These are phyloP conservation scores for Sturmia bella DNA, from an alignment of 2,888 invertebrate species.

Conservation along the genomic window DNA sequence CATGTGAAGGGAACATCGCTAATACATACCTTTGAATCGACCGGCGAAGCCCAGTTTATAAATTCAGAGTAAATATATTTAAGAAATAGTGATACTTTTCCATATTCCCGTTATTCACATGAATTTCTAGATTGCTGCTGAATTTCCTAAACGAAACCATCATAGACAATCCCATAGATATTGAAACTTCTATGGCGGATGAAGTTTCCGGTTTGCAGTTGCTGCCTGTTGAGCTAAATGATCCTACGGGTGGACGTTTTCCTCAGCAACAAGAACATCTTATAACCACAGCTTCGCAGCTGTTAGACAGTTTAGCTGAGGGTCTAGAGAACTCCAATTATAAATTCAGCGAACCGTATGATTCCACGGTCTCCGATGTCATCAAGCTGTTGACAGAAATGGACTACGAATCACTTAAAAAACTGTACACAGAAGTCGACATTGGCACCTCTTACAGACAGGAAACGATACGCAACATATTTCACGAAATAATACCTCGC, in stretches of 20 bases:
- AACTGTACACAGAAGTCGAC: conserved; percentile 84
- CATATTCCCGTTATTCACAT: neutral
- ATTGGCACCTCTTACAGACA: conserved; percentile 88
- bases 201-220: conserved; percentile 77
- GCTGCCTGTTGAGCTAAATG: conserved; percentile 77
- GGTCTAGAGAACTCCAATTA: conserved; percentile 80
- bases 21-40: conserved; percentile 82
- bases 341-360: conserved; percentile 81
- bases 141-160: conserved; percentile 80
- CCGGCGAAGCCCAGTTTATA: conserved; percentile 81
- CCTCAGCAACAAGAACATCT: conserved; percentile 79
- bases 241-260: conserved; percentile 81
- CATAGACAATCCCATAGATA: conserved; percentile 81
- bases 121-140: conserved; percentile 75
- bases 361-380: conserved; percentile 80
- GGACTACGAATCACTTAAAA: conserved; percentile 80
- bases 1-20: conserved; percentile 81
- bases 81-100: neutral
- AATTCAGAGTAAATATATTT: conserved; percentile 78
- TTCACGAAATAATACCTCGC: conserved; percentile 87
- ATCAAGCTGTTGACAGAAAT: conserved; percentile 80
- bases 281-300: conserved; percentile 75
- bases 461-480: conserved; percentile 88
- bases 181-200: conserved; percentile 81
- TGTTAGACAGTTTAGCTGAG: conserved; percentile 80